Evolutionary conservation across 2,888 invertebrate species (phyloP).

Genomic region (Latrodectus hesperus): DNA sequence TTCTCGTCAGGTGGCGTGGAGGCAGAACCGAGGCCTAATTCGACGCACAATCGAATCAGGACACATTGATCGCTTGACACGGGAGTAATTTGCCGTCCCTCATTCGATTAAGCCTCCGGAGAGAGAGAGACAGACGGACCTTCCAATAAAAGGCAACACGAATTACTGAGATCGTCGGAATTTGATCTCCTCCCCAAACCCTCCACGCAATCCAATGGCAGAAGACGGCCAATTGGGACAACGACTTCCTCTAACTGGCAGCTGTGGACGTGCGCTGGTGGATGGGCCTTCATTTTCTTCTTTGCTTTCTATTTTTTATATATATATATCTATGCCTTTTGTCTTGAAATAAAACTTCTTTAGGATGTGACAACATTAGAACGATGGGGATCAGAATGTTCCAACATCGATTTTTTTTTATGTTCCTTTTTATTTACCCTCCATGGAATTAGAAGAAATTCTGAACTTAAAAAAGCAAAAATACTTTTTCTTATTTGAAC

Average conservation of each 20-base stretch:
- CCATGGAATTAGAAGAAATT: too few relatives aligned
- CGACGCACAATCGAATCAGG: conserved; percentile 65
- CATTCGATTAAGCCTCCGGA: conserved; percentile 61
- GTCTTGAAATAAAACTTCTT: conserved; percentile 13
- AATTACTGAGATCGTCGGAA: conserved; percentile 64
- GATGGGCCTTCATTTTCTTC: not conserved
- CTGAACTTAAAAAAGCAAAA: too few relatives aligned
- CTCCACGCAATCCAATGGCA: conserved; percentile 48
- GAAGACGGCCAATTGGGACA: conserved; percentile 48
- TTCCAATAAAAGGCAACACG: conserved; percentile 56
- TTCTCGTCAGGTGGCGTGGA: conserved; percentile 28
- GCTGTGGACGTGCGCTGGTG: conserved; percentile 34
- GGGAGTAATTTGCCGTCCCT: conserved; percentile 66
- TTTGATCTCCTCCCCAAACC: conserved; percentile 50
- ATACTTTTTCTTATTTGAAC: too few relatives aligned
- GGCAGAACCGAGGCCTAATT: conserved; percentile 50
- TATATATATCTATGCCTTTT: not conserved
- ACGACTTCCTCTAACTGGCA: conserved; percentile 42
- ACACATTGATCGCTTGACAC: conserved; percentile 67
- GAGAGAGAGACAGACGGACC: conserved; percentile 7
- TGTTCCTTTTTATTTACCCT: not conserved
- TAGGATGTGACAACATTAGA: conserved; percentile 19
- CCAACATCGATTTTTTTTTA: not conserved
- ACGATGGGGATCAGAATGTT: not conserved
- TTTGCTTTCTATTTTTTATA: not conserved